A percentile compares a stretch with the other conserved stretches of the same genome.
Conservation (phyloP, 1,140 invertebrate species). For the Lasaia peninsularis region DNA sequence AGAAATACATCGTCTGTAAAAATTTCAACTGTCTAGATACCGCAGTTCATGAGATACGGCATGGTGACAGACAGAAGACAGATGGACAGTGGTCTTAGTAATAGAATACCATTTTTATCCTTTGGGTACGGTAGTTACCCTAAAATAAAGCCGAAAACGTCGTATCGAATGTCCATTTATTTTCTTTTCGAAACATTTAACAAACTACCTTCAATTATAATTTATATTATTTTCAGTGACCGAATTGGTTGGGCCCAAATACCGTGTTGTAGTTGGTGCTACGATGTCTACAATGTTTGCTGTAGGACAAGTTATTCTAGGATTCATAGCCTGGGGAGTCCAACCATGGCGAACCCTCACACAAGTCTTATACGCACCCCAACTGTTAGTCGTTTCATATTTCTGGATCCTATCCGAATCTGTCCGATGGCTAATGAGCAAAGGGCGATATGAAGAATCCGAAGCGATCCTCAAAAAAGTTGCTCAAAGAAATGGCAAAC, state of each 20-base stretch:
- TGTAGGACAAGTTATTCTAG: constrained; percentile 83
- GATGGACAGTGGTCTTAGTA: too few relatives aligned
- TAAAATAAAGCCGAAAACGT: too few relatives aligned
- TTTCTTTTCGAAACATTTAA: too few relatives aligned
- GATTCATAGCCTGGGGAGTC: constrained; percentile 82
- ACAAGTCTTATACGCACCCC: constrained; percentile 82
- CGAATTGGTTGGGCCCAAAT: constrained; percentile 86
- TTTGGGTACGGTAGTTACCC: too few relatives aligned
- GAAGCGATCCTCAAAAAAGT: constrained; percentile 79
- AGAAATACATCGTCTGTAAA: too few relatives aligned
- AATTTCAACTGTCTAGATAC: too few relatives aligned
- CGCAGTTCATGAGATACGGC: too few relatives aligned
- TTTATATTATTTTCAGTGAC: constrained; percentile 76
- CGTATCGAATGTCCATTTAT: too few relatives aligned
- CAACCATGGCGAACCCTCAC: constrained; percentile 85
- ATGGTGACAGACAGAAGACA: too few relatives aligned
- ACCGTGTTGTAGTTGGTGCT: constrained; percentile 84
- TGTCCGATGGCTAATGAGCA: constrained; percentile 87
- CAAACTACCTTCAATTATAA: constrained; percentile 31
- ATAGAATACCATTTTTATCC: too few relatives aligned
- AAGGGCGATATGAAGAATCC: constrained; percentile 79
- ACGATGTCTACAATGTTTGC: constrained; percentile 84
- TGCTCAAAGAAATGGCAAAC: constrained; percentile 81
- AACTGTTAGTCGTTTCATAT: constrained; percentile 81
- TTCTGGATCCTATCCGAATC: constrained; percentile 83